A percentile compares a stretch with the other conserved stretches of the same genome.
These are phyloP conservation scores for Hirundo rustica DNA, from an alignment of 2,797 vertebrate species.

Conservation along the genomic window DNA sequence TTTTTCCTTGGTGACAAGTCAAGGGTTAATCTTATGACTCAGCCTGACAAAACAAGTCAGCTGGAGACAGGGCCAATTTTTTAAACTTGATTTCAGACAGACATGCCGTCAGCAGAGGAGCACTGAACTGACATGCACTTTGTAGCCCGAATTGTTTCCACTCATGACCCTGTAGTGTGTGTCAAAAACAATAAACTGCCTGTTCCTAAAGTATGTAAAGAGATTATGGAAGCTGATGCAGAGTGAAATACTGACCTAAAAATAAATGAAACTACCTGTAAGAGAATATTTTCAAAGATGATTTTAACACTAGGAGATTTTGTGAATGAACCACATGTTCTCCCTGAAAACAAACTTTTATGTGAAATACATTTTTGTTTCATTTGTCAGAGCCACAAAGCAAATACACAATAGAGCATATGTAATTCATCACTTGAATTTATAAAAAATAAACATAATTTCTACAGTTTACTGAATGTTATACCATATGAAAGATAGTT, in stretches of 20 bases:
- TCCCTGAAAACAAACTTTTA: not conserved
- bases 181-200: slow-evolving; percentile 69
- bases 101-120: slow-evolving; percentile 69
- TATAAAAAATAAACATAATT: not conserved
- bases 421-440: not conserved
- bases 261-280: slow-evolving; percentile 44
- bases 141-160: slow-evolving; percentile 71
- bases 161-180: slow-evolving; percentile 58
- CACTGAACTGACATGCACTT: slow-evolving; percentile 70
- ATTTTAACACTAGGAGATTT: not conserved
- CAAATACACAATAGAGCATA: not conserved
- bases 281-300: not conserved
- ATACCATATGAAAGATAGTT: not conserved
- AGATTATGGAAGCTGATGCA: slow-evolving; percentile 64
- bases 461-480: not conserved
- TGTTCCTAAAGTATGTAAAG: slow-evolving; percentile 60
- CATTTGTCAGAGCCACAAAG: not conserved
- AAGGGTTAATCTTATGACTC: slow-evolving; percentile 80
- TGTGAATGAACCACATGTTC: not conserved
- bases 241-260: slow-evolving; percentile 50
- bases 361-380: not conserved
- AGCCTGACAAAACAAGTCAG: slow-evolving; percentile 78
- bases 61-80: slow-evolving; percentile 76
- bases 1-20: slow-evolving; percentile 69
- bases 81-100: slow-evolving; percentile 78